A percentile compares a stretch with the other conserved stretches of the same genome.
phyloP scores from a whole-genome alignment of 2,113 vertebrate species.

The Dromaius novaehollandiae region DNA sequence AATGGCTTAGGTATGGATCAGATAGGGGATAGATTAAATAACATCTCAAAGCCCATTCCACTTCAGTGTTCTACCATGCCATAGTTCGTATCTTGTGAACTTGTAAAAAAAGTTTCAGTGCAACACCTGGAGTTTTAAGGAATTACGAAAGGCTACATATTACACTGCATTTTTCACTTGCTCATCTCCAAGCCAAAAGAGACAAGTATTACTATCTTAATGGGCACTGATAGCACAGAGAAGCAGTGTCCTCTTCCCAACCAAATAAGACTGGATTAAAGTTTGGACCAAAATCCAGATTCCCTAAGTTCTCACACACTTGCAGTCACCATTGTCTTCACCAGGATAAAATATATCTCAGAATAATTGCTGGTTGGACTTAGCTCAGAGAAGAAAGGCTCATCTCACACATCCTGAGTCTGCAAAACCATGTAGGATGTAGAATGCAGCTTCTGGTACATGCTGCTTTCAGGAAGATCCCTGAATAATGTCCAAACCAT shows the following conservation, averaged over 20 bases:
- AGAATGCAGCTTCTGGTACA: not conserved
- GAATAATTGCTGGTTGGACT: conserved; percentile 3
- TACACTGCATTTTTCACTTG: not conserved
- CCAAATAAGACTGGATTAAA: not conserved
- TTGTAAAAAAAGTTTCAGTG: not conserved
- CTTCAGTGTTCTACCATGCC: not conserved
- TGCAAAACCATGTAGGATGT: conserved; percentile 8
- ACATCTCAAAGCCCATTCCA: not conserved
- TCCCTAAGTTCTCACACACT: not conserved
- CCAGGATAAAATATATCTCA: not conserved
- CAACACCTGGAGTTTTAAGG: not conserved
- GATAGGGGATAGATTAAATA: not conserved
- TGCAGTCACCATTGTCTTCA: not conserved
- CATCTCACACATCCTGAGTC: not conserved
- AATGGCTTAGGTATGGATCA: not conserved
- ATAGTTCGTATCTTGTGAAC: not conserved
- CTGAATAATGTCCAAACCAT: conserved; percentile 13
- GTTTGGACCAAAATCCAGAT: not conserved
- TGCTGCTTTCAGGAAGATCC: conserved; percentile 1
- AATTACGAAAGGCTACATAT: not conserved
- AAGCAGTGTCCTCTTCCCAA: not conserved
- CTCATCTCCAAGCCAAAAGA: not conserved
- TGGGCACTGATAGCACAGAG: not conserved
- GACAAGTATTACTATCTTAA: not conserved
- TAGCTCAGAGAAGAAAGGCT: not conserved